Conservation (phyloP, 2,113 vertebrate genomes). For the Tamias sibiricus region DNA sequence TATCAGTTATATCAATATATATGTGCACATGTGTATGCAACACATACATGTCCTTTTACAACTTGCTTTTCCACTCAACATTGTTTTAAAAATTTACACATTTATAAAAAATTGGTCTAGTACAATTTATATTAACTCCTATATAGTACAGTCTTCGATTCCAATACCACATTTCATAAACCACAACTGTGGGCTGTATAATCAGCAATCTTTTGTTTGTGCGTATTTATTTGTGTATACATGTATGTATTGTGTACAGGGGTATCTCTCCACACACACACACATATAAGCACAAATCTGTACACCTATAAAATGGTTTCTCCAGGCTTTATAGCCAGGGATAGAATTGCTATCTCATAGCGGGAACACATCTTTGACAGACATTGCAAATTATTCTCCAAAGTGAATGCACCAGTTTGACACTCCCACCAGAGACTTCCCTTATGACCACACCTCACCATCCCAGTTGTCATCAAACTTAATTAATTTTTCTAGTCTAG, state of each 20-base stretch:
- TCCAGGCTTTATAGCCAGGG: background rate
- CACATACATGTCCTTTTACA: background rate
- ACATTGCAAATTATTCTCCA: constrained; percentile 39
- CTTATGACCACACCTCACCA: constrained; percentile 44
- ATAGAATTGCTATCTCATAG: background rate
- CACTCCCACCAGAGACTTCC: constrained; percentile 46
- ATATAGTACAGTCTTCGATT: background rate
- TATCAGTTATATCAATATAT: background rate
- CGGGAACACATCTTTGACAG: background rate
- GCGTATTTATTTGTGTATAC: background rate
- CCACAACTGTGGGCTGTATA: background rate
- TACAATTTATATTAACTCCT: background rate
- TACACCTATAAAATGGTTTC: background rate
- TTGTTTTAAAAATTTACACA: constrained; percentile 25
- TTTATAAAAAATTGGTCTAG: background rate
- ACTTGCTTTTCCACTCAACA: constrained; percentile 48
- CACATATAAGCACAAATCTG: background rate
- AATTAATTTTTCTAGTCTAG: constrained; percentile 75
- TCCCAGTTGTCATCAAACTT: constrained; percentile 45
- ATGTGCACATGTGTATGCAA: background rate
- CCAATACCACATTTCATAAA: background rate
- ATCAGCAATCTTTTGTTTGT: background rate
- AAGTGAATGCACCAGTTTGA: constrained; percentile 49
- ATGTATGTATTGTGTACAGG: background rate
- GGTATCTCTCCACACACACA: no score